Percentiles rank a stretch among this genome's conserved stretches.
Evolutionary conservation across 2,797 vertebrate genomes (phyloP).

Genomic region (Chaetophractus vellerosus): DNA sequence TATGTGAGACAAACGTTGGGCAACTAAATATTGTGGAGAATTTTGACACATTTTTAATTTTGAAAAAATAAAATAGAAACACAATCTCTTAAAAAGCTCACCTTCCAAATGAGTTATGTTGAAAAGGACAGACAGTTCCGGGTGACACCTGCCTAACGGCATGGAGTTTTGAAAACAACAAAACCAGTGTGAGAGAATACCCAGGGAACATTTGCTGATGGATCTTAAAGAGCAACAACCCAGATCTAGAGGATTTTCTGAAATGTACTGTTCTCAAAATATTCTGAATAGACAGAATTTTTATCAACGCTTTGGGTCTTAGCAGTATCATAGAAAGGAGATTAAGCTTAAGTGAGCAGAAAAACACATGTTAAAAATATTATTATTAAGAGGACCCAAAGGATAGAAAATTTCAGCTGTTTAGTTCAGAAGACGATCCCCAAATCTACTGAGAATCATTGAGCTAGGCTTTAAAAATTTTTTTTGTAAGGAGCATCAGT

Average conservation of each 20-base stretch:
- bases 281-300: not conserved
- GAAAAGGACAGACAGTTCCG: not conserved
- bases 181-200: not conserved
- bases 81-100: slow-evolving; percentile 22
- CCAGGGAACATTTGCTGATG: not conserved
- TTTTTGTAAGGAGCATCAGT: not conserved
- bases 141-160: not conserved
- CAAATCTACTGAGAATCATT: not conserved
- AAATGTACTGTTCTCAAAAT: not conserved
- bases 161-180: not conserved
- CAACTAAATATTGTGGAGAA: slow-evolving; percentile 29
- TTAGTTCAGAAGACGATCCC: not conserved
- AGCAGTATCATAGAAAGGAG: not conserved
- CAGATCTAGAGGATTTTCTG: not conserved
- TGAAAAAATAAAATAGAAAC: not conserved
- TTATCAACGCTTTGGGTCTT: not conserved
- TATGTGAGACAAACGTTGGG: not conserved
- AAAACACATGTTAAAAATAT: not conserved
- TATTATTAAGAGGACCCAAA: not conserved
- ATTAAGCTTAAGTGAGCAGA: not conserved
- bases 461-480: slow-evolving; percentile 2
- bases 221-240: not conserved
- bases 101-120: not conserved
- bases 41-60: slow-evolving; percentile 37
- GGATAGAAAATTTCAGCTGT: not conserved